Evolutionary conservation across 2,113 vertebrate genomes (phyloP).

Genomic region (Gnathonemus echidnorhynchus): DNA sequence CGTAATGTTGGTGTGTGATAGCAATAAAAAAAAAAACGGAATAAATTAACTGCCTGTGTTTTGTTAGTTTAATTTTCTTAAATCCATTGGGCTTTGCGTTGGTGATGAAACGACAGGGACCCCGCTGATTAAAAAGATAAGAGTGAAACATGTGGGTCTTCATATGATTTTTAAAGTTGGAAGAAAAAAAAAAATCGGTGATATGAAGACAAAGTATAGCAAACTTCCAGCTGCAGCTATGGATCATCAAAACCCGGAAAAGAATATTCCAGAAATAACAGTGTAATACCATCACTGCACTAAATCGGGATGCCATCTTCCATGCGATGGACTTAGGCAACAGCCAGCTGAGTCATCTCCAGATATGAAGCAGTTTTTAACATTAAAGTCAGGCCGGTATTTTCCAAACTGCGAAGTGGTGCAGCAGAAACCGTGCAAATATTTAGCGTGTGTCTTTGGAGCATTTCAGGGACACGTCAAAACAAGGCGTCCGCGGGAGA

Average conservation of each 20-base stretch:
- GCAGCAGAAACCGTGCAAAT: constrained; percentile 10
- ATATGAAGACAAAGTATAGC: background rate
- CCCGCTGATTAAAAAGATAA: background rate
- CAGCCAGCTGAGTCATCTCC: background rate
- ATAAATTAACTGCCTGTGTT: background rate
- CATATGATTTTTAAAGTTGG: background rate
- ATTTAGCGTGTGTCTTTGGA: background rate
- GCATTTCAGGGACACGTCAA: background rate
- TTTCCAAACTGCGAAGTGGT: background rate
- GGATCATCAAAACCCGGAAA: background rate
- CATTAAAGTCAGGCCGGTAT: background rate
- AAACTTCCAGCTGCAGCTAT: background rate
- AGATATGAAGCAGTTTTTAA: background rate
- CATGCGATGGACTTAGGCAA: background rate
- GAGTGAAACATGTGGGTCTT: background rate
- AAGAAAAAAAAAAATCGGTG: background rate
- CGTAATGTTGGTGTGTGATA: background rate
- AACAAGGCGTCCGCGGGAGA: background rate
- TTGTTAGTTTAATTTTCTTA: background rate
- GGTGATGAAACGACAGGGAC: background rate
- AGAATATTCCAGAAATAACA: background rate
- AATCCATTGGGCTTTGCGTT: background rate
- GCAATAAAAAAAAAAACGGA: background rate
- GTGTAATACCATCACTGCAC: background rate
- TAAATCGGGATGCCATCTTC: background rate